phyloP scores from a whole-genome alignment of 2,113 vertebrate genomes.

The Channa maculata region DNA sequence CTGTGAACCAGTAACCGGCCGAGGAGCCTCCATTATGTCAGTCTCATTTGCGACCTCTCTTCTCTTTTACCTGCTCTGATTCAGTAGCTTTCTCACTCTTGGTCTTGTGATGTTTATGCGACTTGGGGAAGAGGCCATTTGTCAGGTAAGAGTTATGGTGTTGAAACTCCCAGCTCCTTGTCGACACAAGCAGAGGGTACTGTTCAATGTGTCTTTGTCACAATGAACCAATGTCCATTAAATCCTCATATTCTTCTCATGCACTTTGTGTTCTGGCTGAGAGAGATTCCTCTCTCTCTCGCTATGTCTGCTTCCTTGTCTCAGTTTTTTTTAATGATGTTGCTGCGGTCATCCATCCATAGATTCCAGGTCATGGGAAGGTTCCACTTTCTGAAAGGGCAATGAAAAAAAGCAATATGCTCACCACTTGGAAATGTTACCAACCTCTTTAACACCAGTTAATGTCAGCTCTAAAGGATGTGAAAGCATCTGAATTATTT shows the following conservation, averaged over 20 bases:
- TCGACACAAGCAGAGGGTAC: neutral
- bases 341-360: neutral
- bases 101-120: neutral
- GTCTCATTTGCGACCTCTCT: conserved; percentile 14
- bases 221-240: conserved; percentile 10
- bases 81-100: neutral
- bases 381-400: neutral
- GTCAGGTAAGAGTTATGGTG: conserved; percentile 29
- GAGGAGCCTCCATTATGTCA: neutral
- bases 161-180: neutral
- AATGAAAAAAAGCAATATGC: neutral
- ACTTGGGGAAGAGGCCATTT: conserved; percentile 6
- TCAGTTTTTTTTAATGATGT: neutral
- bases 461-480: neutral
- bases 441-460: neutral
- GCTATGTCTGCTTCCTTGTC: neutral
- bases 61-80: neutral
- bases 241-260: neutral
- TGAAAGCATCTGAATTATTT: neutral
- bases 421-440: neutral
- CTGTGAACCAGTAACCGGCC: too few relatives aligned
- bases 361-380: neutral
- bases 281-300: neutral
- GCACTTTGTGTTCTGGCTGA: neutral
- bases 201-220: conserved; percentile 38